Evolutionary conservation across 1,140 invertebrate genomes (phyloP), one percentile per base, ranked within the genome.

Genomic region (Trichoplusia ni): DNA sequence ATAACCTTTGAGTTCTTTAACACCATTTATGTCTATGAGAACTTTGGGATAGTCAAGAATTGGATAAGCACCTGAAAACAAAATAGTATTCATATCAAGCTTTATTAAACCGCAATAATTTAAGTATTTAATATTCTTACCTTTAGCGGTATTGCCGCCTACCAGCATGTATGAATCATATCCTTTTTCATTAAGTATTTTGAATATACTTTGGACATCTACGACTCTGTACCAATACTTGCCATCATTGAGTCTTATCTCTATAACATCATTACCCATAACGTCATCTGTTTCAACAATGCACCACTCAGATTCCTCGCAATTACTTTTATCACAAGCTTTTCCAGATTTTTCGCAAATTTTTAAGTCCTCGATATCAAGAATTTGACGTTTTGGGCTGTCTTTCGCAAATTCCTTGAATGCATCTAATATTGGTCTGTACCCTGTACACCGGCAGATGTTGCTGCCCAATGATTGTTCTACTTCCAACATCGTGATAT

Each of bases 361-460:
- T 11, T 65, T 40, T 7, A 81, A 29, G 37, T 81, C 81, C 62
- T 81, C 79, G 31, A 81, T 80, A 67, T 80, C 77, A 25, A 33
- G n/a, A 33, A 77, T 29, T 14, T 33, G 9, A 2, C 23, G n/a
- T 31, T 67, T 25, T 2, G 51, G 46, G 1, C 62, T 23, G 44
- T 77, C 69, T 3, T 35, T 79, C 1, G 92, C 92, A 35, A 94
- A 92, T 27, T 92, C 92, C 82, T 95, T 95, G 73, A 95, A 95
- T 6, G 94, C 92, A 29, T 95, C 93, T n/a, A 96, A 83, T 80
- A 96, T 96, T 1, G 95, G 93, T 37, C 95, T 86, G 77, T 96
- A 96, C 0, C 95, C 95, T 1, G 95, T 96, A 75, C 95, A 96
- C 23, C 95, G 92, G 65, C 95, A 96, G 27, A 96, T 91, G 77